Evolutionary conservation across 2,113 vertebrate genomes (phyloP), one percentile per base, ranked within the genome.

Genomic region (Lipotes vexillifer): DNA sequence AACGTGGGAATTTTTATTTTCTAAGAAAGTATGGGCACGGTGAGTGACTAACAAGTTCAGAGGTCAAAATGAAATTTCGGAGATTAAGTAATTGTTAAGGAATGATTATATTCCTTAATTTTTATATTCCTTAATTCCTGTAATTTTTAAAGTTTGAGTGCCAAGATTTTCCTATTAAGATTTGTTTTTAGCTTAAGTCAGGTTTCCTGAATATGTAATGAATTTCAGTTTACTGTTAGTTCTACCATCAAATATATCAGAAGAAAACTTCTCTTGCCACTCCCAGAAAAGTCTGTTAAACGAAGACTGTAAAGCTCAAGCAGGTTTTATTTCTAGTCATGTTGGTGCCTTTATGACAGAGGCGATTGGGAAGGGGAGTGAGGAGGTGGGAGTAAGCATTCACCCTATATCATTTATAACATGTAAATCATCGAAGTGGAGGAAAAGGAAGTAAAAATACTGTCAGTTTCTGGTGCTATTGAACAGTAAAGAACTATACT

Each of bases 181-280:
- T 63, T 91, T 94, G 44, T 65, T 90, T 90, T 95, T 77, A 75
- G 38, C 31, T 4, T 41, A 80, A 97, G 46, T 75, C 91, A 81
- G 33, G 7, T 69, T 96, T 95, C 93, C 87, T 95, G 36, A 94
- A 87, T 95, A 69, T 88, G 36, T 72, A 84, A 88, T 71, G 44
- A 74, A 71, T 74, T 80, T 90, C 80, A 65, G 41, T 90, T 94
- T 81, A 65, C 59, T 66, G 61, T 93, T 74, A 81, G 36, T 71
- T 88, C 44, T 65, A 31, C 31, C 75, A 59, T 92, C 92, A 90
- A 84, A 71, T 74, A 49, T 68, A 83, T 87, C 44, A 93, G 86
- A 93, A 72, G 75, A 75, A 90, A 92, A 55, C 27, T 80, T 85
- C 25, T 55, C 18, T 92, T 75, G n/a, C 29, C 33, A 80, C 25